phyloP scores from a whole-genome alignment of 2,113 vertebrate genomes.

The Pseudopipra pipra region DNA sequence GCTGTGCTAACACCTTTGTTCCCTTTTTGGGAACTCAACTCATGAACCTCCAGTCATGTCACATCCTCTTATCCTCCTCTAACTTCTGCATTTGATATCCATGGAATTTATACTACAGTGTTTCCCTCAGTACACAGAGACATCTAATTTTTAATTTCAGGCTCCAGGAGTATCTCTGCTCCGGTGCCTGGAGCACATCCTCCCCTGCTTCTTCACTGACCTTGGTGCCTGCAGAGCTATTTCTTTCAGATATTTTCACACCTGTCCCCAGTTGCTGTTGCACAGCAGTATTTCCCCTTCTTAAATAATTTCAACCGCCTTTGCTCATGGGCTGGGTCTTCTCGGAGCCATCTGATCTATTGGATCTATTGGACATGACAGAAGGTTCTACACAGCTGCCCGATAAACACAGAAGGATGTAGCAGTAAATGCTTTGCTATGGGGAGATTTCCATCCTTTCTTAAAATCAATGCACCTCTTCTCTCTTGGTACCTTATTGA shows the following conservation, averaged over 20 bases:
- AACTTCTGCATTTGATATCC: neutral
- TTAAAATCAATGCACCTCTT: neutral
- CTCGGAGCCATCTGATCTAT: neutral
- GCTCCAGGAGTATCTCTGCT: neutral
- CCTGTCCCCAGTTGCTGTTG: neutral
- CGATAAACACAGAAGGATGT: neutral
- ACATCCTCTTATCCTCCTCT: neutral
- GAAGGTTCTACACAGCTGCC: neutral
- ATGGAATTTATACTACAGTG: neutral
- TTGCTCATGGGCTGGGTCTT: neutral
- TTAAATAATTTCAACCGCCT: neutral
- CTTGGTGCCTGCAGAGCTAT: neutral
- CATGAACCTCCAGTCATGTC: neutral
- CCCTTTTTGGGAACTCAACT: neutral
- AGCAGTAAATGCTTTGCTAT: neutral
- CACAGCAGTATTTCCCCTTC: neutral
- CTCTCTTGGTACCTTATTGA: neutral
- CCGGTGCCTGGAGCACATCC: accelerated
- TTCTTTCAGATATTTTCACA: neutral
- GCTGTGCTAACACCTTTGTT: neutral
- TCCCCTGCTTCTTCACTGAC: neutral
- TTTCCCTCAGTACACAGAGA: neutral
- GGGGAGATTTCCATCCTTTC: neutral
- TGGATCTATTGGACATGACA: neutral
- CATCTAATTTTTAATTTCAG: neutral